Base-by-base conservation (phyloP, 2,888 invertebrate genomes). In the Rotaria socialis region DNA sequence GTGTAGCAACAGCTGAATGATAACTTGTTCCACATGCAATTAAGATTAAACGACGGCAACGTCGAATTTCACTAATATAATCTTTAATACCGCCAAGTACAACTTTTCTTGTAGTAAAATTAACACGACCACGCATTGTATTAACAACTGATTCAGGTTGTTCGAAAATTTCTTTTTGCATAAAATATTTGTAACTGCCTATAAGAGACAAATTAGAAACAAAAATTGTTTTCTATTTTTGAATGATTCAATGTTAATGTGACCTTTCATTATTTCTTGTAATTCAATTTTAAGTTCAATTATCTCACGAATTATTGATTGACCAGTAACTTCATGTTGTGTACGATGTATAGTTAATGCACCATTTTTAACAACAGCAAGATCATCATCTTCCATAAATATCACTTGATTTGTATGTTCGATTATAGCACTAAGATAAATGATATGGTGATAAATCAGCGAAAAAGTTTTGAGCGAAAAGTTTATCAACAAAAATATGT, bases 101-200 rank as follows among this genome's bases (percentile, higher is more conserved):
- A 0, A 99, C 95, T n/a, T 94, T 94, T 89, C 95, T 93, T 43
- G 90, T 94, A 87, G 95, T 95, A 92, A 97, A 97, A 91, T 96
- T 96, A 4, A 99, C 93, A 87, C 99, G 95, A 16, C 99, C 99
- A 90, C 99, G 94, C 99, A 99, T 99, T 0, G 99, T 99, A 91
- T 98, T 99, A 43, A 98, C 94, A 85, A 97, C 97, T 1, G 98
- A 98, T 90, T 99, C 99, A 0, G 98, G 97, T 91, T 99, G 99
- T 91, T 99, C 99, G 92, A 97, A 99, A 90, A 99, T 99, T 93
- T 99, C 99, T 92, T 99, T 99, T 92, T 98, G 97, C 99, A 99
- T 99, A 92, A 98, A 99, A 88, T 96, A 96, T 89, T 95, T 95
- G 93, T 95, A 99, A 91, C 96, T 97, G 87, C 67, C 67, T 67